Percentiles rank a stretch among this genome's conserved stretches.
These are phyloP conservation scores for Carassius carassius DNA, from an alignment of 2,113 vertebrate genomes.

Conservation along the genomic window DNA sequence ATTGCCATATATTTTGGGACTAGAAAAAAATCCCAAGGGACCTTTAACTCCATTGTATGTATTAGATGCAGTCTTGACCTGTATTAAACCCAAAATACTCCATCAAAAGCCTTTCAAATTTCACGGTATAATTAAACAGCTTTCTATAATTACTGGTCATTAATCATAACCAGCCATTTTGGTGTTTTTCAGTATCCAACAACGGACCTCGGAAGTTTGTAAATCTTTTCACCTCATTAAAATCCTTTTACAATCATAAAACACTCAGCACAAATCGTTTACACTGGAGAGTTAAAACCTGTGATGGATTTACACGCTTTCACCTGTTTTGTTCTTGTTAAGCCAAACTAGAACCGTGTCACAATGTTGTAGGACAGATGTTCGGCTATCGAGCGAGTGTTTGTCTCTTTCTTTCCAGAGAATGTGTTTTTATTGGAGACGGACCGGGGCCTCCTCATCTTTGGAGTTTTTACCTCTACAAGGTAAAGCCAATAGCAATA, in stretches of 20 bases:
- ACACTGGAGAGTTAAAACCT: background rate
- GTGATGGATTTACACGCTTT: slow-evolving; percentile 9
- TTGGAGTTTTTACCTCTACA: slow-evolving; percentile 95
- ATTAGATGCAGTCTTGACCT: background rate
- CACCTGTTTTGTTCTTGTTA: slow-evolving; percentile 12
- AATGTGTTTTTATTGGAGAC: slow-evolving; percentile 94
- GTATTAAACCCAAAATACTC: background rate
- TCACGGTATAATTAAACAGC: background rate
- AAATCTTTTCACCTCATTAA: slow-evolving; percentile 33
- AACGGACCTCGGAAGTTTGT: background rate
- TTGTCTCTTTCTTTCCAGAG: slow-evolving; percentile 78
- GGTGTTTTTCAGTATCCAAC: background rate
- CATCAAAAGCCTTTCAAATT: background rate
- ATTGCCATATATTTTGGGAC: background rate
- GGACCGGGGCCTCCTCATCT: slow-evolving; percentile 88
- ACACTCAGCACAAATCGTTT: background rate
- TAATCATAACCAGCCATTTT: background rate
- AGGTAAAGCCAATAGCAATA: slow-evolving; percentile 81
- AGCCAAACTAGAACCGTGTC: background rate
- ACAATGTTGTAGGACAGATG: background rate
- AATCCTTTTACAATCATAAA: slow-evolving; percentile 13
- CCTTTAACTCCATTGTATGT: background rate
- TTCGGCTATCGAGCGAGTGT: background rate
- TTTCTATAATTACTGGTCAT: background rate
- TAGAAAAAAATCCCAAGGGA: background rate